A percentile compares a stretch with the other conserved stretches of the same genome.
These are phyloP conservation scores for Diorhabda sublineata DNA, from an alignment of 1,140 invertebrate genomes.

Conservation along the genomic window DNA sequence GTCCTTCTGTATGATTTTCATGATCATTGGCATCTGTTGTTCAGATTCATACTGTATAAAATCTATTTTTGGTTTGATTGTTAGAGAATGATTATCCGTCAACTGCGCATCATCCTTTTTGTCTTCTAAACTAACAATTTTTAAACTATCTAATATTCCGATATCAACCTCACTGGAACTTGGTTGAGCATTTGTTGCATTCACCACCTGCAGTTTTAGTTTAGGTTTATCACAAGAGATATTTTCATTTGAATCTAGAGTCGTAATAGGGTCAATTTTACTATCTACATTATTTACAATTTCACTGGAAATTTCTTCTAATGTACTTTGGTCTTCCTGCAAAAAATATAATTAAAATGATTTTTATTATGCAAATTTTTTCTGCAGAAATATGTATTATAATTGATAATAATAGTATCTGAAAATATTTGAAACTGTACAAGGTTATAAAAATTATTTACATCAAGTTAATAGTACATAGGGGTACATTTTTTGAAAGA, in stretches of 20 bases:
- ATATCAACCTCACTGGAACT: conserved; percentile 14
- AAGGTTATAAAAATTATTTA: too few species aligned
- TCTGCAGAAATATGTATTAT: too few species aligned
- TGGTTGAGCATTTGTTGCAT: neutral
- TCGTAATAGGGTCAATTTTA: conserved; percentile 28
- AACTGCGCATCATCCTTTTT: conserved; percentile 1
- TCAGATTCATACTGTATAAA: conserved; percentile 84
- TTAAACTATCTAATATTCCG: conserved; percentile 16
- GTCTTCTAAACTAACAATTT: conserved; percentile 14
- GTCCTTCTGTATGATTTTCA: conserved; percentile 98
- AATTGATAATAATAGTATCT: too few species aligned
- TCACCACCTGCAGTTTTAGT: neutral
- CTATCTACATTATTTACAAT: conserved; percentile 29
- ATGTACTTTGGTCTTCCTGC: conserved; percentile 1
- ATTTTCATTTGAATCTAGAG: conserved; percentile 31
- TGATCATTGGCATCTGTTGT: conserved; percentile 92
- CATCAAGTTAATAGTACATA: too few species aligned
- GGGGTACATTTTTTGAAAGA: too few species aligned
- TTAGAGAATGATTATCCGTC: conserved; percentile 14
- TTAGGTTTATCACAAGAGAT: conserved; percentile 20
- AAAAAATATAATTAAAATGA: neutral
- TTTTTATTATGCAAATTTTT: too few species aligned
- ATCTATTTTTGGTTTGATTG: conserved; percentile 38
- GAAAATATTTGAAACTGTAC: too few species aligned
- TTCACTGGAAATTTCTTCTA: neutral